Evolutionary conservation across 1,140 invertebrate genomes (phyloP).

Genomic region (Plutomurus gul): DNA sequence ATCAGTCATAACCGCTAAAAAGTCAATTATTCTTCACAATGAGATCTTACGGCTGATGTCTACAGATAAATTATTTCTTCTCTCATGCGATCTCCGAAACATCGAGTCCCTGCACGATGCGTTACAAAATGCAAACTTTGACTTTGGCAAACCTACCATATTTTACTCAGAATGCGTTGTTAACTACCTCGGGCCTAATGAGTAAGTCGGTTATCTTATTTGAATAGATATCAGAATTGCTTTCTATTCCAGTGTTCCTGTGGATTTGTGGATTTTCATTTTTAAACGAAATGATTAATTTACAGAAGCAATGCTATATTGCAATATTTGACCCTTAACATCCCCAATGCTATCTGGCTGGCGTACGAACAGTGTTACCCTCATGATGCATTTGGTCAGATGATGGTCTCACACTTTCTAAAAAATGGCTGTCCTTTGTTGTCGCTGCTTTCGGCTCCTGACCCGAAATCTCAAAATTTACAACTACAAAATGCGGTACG

Average conservation of each 20-base stretch:
- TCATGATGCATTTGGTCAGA: conserved; percentile 49
- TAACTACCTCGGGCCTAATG: conserved; percentile 49
- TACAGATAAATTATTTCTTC: conserved; percentile 33
- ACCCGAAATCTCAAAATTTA: conserved; percentile 21
- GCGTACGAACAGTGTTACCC: conserved; percentile 52
- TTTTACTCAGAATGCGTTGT: conserved; percentile 54
- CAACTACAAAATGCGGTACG: conserved; percentile 46
- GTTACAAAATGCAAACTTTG: conserved; percentile 33
- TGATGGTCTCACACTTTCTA: conserved; percentile 52
- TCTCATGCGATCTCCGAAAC: conserved; percentile 44
- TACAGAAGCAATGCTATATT: conserved; percentile 42
- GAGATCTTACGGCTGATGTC: conserved; percentile 31
- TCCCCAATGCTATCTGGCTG: conserved; percentile 46
- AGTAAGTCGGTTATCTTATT: conserved; percentile 33
- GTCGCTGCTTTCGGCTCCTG: conserved; percentile 24
- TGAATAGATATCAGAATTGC: neutral
- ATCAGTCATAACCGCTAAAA: conserved; percentile 42
- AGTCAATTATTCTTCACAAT: conserved; percentile 38
- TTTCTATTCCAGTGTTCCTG: neutral
- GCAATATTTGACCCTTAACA: conserved; percentile 39
- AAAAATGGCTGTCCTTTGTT: conserved; percentile 49
- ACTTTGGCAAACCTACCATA: conserved; percentile 44
- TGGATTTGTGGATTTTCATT: too few relatives aligned
- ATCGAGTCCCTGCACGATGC: neutral
- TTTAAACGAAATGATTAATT: neutral